These are phyloP conservation scores for Macropus fuliginosus DNA, from an alignment of 2,797 vertebrate genomes.

Conservation along the genomic window DNA sequence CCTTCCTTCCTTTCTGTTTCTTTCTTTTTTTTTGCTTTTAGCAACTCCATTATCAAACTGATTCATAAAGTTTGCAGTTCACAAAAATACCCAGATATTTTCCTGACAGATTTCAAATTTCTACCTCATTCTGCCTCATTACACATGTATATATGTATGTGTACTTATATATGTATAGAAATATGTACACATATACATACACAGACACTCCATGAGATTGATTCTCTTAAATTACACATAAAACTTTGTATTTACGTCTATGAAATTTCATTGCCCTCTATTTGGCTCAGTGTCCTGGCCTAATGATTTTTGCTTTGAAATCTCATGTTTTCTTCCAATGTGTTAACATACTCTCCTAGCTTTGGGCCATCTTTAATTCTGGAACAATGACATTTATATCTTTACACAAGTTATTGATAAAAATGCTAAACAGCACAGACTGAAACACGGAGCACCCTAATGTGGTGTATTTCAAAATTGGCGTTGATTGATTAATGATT, in stretches of 20 bases:
- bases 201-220: background rate
- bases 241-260: background rate
- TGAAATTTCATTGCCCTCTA: background rate
- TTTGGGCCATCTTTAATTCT: background rate
- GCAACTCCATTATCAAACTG: background rate
- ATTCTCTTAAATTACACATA: background rate
- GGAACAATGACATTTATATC: background rate
- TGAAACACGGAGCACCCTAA: background rate
- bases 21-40: background rate
- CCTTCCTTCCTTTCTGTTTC: accelerated
- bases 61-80: background rate
- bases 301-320: background rate
- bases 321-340: background rate
- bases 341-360: background rate
- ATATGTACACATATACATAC: background rate
- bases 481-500: background rate
- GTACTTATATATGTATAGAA: background rate
- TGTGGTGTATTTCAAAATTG: background rate
- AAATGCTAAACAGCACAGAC: background rate
- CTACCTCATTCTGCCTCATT: background rate
- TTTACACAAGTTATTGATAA: background rate
- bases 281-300: background rate
- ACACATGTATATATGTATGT: background rate
- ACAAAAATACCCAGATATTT: background rate
- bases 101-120: background rate